These are phyloP conservation scores for Nasonia vitripennis DNA, from an alignment of 1,140 invertebrate genomes.

Conservation along the genomic window DNA sequence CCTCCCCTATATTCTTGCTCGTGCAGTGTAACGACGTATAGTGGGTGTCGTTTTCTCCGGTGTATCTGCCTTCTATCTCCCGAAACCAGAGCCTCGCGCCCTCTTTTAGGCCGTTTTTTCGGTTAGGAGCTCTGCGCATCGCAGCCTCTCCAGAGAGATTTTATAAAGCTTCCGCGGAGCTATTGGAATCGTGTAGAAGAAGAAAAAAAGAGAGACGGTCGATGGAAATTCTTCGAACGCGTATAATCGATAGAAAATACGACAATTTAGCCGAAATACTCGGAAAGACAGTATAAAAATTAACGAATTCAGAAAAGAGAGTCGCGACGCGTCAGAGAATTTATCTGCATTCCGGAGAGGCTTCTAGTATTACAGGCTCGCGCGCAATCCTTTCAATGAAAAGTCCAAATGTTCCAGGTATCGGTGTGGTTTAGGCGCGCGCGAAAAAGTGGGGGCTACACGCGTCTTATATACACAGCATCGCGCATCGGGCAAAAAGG, in stretches of 20 bases:
- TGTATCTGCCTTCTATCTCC: background rate
- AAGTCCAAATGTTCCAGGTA: background rate
- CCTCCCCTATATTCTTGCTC: background rate
- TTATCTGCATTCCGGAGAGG: conserved; percentile 25
- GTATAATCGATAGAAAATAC: no score
- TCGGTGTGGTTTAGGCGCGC: background rate
- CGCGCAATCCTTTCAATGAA: background rate
- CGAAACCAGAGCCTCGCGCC: background rate
- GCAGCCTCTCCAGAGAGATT: no score
- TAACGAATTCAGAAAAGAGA: no score
- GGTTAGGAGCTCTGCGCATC: background rate
- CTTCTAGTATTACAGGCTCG: background rate
- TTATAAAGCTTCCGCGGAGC: no score
- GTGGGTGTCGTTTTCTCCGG: background rate
- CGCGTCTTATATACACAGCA: background rate
- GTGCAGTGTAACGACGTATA: background rate
- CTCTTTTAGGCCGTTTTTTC: background rate
- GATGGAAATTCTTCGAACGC: no score
- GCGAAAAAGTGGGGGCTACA: conserved; percentile 38
- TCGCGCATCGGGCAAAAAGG: conserved; percentile 9
- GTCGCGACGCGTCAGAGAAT: background rate
- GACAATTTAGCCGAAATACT: no score
- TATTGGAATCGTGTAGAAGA: no score
- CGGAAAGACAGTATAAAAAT: no score
- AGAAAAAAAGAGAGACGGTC: no score